Evolutionary conservation across 2,888 invertebrate genomes (phyloP).

Genomic region (Schrankia costaestrigalis): DNA sequence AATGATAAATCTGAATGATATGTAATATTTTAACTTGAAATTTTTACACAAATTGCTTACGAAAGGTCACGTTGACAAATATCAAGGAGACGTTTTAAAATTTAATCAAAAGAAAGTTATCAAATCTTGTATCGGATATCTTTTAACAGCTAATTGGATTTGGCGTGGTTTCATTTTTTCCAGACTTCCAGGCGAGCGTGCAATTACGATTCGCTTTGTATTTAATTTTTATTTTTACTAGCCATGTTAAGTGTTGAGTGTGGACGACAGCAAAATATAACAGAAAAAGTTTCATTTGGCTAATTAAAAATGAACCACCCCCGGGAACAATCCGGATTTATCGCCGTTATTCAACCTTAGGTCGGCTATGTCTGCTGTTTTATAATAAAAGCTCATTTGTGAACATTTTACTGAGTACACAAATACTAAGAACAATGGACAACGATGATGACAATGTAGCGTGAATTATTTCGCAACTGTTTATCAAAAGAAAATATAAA

Average conservation of each 20-base stretch:
- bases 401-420: slow-evolving; percentile 47
- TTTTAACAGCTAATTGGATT: slow-evolving; percentile 67
- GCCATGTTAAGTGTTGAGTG: slow-evolving; percentile 41
- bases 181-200: slow-evolving; percentile 38
- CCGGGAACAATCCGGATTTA: slow-evolving; percentile 64
- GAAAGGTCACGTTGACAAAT: slow-evolving; percentile 11
- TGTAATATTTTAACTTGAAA: slow-evolving; percentile 26
- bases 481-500: slow-evolving; percentile 40
- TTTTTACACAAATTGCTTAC: too few species aligned
- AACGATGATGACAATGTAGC: slow-evolving; percentile 48
- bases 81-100: slow-evolving; percentile 33
- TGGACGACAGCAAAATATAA: slow-evolving; percentile 61
- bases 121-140: slow-evolving; percentile 58
- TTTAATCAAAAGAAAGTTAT: slow-evolving; percentile 54
- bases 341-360: slow-evolving; percentile 58
- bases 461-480: slow-evolving; percentile 42
- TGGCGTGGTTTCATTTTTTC: slow-evolving; percentile 54
- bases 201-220: slow-evolving; percentile 47
- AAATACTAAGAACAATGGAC: slow-evolving; percentile 53
- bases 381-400: slow-evolving; percentile 55
- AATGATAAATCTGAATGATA: too few species aligned
- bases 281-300: slow-evolving; percentile 75
- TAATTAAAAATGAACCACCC: slow-evolving; percentile 75
- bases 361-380: slow-evolving; percentile 47
- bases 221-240: slow-evolving; percentile 61